These are phyloP conservation scores for Astyanax mexicanus DNA, from an alignment of 2,797 vertebrate species.

Conservation along the genomic window DNA sequence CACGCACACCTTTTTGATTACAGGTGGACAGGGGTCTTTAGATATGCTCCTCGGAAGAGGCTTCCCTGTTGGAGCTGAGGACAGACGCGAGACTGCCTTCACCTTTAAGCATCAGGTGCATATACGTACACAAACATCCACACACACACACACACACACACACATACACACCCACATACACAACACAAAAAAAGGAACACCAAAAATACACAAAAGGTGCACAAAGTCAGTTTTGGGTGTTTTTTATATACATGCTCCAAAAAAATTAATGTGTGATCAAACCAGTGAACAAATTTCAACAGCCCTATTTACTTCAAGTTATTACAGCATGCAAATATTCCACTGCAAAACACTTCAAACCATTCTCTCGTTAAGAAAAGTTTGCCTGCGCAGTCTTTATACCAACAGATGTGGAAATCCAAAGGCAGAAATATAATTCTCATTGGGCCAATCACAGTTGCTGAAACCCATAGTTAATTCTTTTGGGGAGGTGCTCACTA, in stretches of 20 bases:
- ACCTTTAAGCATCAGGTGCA: conserved; percentile 50
- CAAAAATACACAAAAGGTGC: conserved; percentile 18
- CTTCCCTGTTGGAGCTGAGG: conserved; percentile 32
- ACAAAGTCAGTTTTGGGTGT: neutral
- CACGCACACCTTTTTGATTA: conserved; percentile 52
- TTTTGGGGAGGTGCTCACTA: too few relatives aligned
- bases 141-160: conserved; percentile 40
- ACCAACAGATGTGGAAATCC: neutral
- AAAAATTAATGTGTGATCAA: neutral
- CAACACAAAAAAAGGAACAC: neutral
- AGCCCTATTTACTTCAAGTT: neutral
- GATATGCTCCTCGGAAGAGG: conserved; percentile 35
- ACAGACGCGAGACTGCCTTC: conserved; percentile 49
- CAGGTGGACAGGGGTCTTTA: conserved; percentile 43
- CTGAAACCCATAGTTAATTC: too few relatives aligned
- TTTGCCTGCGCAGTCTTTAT: neutral
- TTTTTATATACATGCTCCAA: neutral
- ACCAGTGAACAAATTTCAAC: conserved; percentile 1
- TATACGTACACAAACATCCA: conserved; percentile 42
- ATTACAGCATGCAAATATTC: conserved; percentile 7
- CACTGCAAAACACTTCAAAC: neutral
- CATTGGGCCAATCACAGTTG: too few relatives aligned
- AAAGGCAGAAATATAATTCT: too few relatives aligned
- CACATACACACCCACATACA: conserved; percentile 25
- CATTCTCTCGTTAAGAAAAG: neutral